Evolutionary conservation across 64 coral and sea anemone species (phyloP).

Genomic region (Hydrozoanthus tunicans): DNA sequence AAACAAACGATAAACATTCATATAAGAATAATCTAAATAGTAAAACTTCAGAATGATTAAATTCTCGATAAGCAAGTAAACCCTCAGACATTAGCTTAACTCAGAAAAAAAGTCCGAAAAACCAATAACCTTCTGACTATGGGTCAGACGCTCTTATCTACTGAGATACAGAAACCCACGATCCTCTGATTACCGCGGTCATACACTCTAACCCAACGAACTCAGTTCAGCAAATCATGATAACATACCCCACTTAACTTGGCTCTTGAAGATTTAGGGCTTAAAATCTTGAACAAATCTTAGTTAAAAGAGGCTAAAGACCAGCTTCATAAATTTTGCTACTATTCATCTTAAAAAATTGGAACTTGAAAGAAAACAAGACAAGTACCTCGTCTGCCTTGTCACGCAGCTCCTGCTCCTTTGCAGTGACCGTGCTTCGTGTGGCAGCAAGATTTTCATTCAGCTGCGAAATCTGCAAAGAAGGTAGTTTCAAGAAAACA

Average conservation of each 20-base stretch:
- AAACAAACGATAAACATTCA: not conserved
- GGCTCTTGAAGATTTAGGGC: too few relatives aligned
- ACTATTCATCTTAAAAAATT: not conserved
- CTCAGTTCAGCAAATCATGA: too few relatives aligned
- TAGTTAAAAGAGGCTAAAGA: not conserved
- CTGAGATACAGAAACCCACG: too few relatives aligned
- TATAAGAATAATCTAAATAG: not conserved
- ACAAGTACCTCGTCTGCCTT: constrained; percentile 75
- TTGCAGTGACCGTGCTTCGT: constrained; percentile 59
- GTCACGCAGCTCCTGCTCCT: constrained; percentile 75
- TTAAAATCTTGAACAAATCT: not conserved
- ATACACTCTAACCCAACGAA: too few relatives aligned
- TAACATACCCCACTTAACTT: too few relatives aligned
- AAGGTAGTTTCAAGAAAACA: not conserved
- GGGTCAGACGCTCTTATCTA: too few relatives aligned
- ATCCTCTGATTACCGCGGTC: too few relatives aligned
- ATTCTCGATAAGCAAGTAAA: too few relatives aligned
- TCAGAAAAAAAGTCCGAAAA: too few relatives aligned
- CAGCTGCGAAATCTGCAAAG: constrained; percentile 66
- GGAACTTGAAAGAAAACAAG: not conserved
- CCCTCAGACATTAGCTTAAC: too few relatives aligned
- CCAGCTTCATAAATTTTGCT: not conserved
- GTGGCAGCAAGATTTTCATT: constrained; percentile 75
- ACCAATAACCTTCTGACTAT: too few relatives aligned
- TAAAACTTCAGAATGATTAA: too few relatives aligned